These are phyloP conservation scores for Scolopax rusticola DNA, from an alignment of 2,797 vertebrate genomes.

Conservation along the genomic window DNA sequence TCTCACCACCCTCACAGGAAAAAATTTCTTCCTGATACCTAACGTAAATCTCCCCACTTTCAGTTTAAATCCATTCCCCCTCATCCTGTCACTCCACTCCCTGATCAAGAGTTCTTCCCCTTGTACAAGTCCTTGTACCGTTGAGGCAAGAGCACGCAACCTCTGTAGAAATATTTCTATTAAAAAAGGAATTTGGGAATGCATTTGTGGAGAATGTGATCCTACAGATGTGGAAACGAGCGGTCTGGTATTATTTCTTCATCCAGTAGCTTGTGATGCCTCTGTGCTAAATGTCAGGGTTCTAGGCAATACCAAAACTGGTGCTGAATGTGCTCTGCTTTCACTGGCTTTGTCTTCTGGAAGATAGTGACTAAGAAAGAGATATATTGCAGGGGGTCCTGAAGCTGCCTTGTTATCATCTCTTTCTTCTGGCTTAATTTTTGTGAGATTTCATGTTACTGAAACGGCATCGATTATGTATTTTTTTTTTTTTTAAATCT, in stretches of 20 bases:
- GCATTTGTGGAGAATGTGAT: background rate
- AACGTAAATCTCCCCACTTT: too few relatives aligned
- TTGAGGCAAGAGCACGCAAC: background rate
- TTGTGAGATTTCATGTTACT: background rate
- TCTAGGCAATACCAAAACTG: background rate
- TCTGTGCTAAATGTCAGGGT: background rate
- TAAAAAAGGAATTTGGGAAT: background rate
- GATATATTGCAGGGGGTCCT: background rate
- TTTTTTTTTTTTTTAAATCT: background rate
- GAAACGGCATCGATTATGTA: background rate
- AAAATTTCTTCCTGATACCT: too few relatives aligned
- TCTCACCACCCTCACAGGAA: too few relatives aligned
- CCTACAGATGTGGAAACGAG: background rate
- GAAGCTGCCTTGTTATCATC: background rate
- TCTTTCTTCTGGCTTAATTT: background rate
- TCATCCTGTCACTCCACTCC: too few relatives aligned
- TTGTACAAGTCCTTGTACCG: background rate
- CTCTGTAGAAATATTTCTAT: background rate
- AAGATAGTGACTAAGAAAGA: background rate
- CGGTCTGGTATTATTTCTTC: background rate
- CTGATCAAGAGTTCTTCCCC: too few relatives aligned
- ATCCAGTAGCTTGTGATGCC: background rate
- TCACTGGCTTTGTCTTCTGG: background rate
- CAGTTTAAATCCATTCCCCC: too few relatives aligned
- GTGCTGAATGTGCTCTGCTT: background rate